Evolutionary conservation across 2,797 vertebrate genomes (phyloP).

Genomic region (Acipenser transmontanus): DNA sequence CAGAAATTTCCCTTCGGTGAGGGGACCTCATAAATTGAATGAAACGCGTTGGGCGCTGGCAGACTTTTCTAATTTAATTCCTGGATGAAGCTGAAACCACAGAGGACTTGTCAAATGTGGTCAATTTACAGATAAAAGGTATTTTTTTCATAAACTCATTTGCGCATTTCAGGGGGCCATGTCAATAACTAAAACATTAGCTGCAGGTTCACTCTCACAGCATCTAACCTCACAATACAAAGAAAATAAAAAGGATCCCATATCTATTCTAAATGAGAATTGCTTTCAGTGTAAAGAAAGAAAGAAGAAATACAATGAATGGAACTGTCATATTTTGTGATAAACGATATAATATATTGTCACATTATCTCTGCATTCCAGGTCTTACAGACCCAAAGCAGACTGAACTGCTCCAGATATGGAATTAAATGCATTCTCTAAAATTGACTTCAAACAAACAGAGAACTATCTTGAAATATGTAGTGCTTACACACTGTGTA

Average conservation of each 20-base stretch:
- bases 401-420: background rate
- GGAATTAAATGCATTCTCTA: constrained; percentile 11
- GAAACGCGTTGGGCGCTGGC: background rate
- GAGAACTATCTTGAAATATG: constrained; percentile 11
- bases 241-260: background rate
- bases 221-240: background rate
- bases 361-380: constrained; percentile 11
- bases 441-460: background rate
- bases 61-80: constrained; percentile 8
- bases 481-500: constrained; percentile 3
- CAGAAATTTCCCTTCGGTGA: background rate
- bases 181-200: background rate
- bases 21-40: constrained; percentile 1
- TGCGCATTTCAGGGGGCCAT: background rate
- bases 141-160: background rate
- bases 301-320: constrained; percentile 5
- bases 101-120: constrained; percentile 5
- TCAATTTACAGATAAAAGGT: background rate
- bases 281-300: constrained; percentile 9
- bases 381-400: constrained; percentile 6
- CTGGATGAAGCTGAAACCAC: constrained; percentile 2
- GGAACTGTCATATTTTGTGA: constrained; percentile 13
- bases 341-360: constrained; percentile 10
- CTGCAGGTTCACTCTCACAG: background rate
- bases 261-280: background rate